A percentile compares a stretch with the other conserved stretches of the same genome.
Conservation (phyloP, 2,113 vertebrate genomes). For the Helogale parvula region DNA sequence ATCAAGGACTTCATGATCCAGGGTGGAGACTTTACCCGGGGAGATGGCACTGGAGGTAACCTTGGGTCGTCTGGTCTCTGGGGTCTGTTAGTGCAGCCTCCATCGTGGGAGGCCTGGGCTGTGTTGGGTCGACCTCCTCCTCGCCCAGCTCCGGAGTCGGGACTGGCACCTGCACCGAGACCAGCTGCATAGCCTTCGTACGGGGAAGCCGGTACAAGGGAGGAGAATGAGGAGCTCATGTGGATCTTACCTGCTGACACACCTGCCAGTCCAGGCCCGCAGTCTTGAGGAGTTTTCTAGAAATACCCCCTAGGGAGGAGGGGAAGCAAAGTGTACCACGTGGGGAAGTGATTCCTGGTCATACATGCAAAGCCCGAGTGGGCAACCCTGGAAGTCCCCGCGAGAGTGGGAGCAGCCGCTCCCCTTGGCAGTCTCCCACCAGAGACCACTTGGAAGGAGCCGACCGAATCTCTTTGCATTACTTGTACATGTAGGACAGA, state of each 20-base stretch:
- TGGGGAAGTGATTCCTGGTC: neutral
- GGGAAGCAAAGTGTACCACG: neutral
- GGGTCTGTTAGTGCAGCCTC: neutral
- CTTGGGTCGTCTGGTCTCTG: neutral
- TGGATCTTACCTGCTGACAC: neutral
- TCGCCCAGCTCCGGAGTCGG: neutral
- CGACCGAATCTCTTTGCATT: neutral
- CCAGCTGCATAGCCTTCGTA: neutral
- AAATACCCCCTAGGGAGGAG: rapidly evolving
- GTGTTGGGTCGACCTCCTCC: neutral
- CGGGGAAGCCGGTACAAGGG: neutral
- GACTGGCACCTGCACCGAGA: neutral
- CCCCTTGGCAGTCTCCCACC: neutral
- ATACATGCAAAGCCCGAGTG: neutral
- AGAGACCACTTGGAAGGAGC: neutral
- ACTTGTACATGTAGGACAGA: neutral
- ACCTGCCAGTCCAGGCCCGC: neutral
- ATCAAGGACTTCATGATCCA: slow-evolving; percentile 99
- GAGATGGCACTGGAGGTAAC: slow-evolving; percentile 97
- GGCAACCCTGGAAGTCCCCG: neutral
- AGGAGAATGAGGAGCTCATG: neutral
- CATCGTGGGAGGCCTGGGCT: neutral
- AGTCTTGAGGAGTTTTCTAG: neutral
- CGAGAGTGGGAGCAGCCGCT: neutral
- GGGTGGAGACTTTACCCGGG: slow-evolving; percentile 97